phyloP scores from a whole-genome alignment of 2,113 vertebrate genomes.

The Onychostruthus taczanowskii region DNA sequence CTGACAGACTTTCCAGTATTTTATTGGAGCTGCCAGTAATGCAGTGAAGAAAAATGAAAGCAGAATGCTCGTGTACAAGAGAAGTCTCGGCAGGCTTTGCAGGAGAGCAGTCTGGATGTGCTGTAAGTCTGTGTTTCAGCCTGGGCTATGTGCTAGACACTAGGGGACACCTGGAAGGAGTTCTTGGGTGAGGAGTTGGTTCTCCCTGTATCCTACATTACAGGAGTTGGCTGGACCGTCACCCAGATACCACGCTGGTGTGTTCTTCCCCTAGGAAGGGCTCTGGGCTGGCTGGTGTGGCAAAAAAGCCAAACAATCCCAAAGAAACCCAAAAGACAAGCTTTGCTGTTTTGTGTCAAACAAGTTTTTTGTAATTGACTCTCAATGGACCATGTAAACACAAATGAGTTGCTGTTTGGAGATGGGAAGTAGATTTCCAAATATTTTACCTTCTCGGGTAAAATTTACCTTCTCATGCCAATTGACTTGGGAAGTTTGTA shows the following conservation, averaged over 20 bases:
- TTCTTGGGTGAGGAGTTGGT: background rate
- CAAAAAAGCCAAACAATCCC: background rate
- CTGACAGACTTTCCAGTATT: background rate
- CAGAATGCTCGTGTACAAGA: background rate
- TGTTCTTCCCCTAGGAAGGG: background rate
- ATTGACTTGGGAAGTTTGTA: background rate
- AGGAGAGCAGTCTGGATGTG: background rate
- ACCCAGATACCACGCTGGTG: background rate
- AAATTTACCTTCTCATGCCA: background rate
- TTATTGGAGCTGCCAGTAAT: background rate
- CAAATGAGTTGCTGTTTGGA: background rate
- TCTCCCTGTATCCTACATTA: background rate
- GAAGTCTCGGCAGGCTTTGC: accelerated
- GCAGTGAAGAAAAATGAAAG: background rate
- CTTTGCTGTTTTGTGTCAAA: background rate
- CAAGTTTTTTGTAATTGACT: background rate
- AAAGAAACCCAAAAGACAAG: background rate
- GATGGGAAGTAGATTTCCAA: background rate
- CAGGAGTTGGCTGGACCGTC: background rate
- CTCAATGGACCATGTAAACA: accelerated
- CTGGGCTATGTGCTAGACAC: background rate
- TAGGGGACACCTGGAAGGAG: background rate
- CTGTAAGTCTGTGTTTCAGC: background rate
- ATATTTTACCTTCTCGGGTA: background rate
- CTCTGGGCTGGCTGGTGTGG: background rate